Conservation (phyloP, 2,888 invertebrate species). For the Maniola hyperantus region DNA sequence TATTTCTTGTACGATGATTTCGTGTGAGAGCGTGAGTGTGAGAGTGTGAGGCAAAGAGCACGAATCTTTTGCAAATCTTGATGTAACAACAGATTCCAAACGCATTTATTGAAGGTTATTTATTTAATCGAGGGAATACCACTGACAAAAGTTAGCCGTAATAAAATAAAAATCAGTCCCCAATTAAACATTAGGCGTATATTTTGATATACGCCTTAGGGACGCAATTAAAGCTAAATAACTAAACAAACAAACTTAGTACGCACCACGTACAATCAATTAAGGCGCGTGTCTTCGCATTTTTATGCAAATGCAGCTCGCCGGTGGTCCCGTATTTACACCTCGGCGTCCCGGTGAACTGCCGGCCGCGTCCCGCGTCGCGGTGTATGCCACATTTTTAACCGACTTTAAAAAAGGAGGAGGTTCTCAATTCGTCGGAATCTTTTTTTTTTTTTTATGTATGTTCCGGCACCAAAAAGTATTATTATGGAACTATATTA, state of each 20-base stretch:
- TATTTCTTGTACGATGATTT: no score
- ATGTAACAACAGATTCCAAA: no score
- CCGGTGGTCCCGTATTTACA: conserved; percentile 54
- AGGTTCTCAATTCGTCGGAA: no score
- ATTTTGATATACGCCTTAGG: no score
- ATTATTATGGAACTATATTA: no score
- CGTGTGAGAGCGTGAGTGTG: no score
- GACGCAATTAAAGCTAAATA: conserved; percentile 22
- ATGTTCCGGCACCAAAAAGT: no score
- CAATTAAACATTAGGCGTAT: conserved; percentile 22
- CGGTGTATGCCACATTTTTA: background rate
- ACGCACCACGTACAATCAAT: conserved; percentile 58
- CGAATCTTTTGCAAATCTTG: no score
- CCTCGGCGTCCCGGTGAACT: background rate
- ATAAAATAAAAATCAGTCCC: conserved; percentile 1
- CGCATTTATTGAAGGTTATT: no score
- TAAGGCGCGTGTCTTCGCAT: conserved; percentile 72
- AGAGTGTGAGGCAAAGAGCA: no score
- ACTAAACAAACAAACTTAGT: conserved; percentile 8
- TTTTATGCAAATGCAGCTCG: conserved; percentile 71
- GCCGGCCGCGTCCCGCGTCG: background rate
- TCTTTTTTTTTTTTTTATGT: no score
- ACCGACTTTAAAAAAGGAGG: no score
- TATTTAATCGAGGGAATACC: background rate
- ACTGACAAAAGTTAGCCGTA: background rate